These are phyloP conservation scores for Alloplasta piceator DNA, from an alignment of 2,888 invertebrate genomes.

Conservation along the genomic window DNA sequence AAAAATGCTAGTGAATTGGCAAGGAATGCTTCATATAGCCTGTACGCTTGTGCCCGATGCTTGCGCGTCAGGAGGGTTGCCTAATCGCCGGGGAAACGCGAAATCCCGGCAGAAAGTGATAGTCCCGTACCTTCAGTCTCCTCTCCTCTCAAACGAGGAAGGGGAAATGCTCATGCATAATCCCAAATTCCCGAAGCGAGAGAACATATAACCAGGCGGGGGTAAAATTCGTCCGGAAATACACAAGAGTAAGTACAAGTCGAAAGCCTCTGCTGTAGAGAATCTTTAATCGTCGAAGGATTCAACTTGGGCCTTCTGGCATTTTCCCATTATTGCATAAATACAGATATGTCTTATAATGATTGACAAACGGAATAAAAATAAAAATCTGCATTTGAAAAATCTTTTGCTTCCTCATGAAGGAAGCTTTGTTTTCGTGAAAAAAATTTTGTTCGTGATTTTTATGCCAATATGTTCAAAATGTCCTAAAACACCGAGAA, in stretches of 20 bases:
- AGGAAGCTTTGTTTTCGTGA: too few species aligned
- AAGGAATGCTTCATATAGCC: background rate
- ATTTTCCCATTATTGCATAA: background rate
- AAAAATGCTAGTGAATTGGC: too few species aligned
- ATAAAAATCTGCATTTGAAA: too few species aligned
- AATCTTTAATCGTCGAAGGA: constrained; percentile 19
- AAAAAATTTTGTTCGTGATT: too few species aligned
- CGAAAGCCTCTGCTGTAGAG: constrained; percentile 34
- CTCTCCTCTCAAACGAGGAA: constrained; percentile 21
- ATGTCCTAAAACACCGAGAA: too few species aligned
- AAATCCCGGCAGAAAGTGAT: constrained; percentile 43
- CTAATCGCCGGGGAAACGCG: constrained; percentile 52
- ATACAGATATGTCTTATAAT: too few species aligned
- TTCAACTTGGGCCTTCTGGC: background rate
- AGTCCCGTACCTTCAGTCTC: background rate
- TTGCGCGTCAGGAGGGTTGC: constrained; percentile 26
- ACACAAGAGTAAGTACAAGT: constrained; percentile 46
- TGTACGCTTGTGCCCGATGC: constrained; percentile 24
- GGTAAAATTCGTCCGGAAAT: constrained; percentile 40
- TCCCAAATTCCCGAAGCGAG: constrained; percentile 45
- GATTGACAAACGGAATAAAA: too few species aligned
- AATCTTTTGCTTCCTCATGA: too few species aligned
- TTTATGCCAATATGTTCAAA: too few species aligned
- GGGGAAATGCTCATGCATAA: constrained; percentile 42
- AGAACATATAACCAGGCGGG: constrained; percentile 39